Evolutionary conservation across 2,888 invertebrate genomes (phyloP), one percentile per base, ranked within the genome.

Genomic region (Dasysyrphus tricinctus): DNA sequence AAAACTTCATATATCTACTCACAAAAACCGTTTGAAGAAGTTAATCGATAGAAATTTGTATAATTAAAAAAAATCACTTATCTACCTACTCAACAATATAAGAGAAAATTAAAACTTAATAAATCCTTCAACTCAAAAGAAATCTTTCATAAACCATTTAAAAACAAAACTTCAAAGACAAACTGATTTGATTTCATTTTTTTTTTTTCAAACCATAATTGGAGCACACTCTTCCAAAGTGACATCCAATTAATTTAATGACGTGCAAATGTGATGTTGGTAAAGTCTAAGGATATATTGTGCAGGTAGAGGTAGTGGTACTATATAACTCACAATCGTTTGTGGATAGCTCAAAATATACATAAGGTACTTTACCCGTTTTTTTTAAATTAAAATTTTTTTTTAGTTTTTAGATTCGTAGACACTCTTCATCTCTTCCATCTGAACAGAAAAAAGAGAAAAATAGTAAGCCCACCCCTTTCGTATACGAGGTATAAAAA

Each of bases 231-330:
- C 73, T 19, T 57, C 7, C 32, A 56, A 34, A 73, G 65, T 73
- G 65, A 32, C 47, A 57, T 73, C 49, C 65, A 79, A 79, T 79
- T 79, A 73, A 73, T 57, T 73, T 79, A 56, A 65, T 65, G 65
- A 39, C 65, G n/a, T 65, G 29, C 47, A 73, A 73, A 49, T 56
- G 37, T 39, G 56, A 54, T 65, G 44, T 11, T 32, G n/a, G 47
- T 11, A 8, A 2, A 44, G 63, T 29, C 44, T 44, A 6, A 16
- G 16, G 44, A 5, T 47, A 24, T 24, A n/a, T n/a, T n/a, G n/a
- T n/a, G n/a, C n/a, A n/a, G n/a, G n/a, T n/a, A n/a, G n/a, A n/a
- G n/a, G 24, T 24, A 24, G n/a, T n/a, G 24, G 63, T 44, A 44
- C n/a, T 39, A 9, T 32, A 59, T 19, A 39, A 39, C 19, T 61